These are phyloP conservation scores for Aplysia californica DNA, from an alignment of 1,140 invertebrate species.

Conservation along the genomic window DNA sequence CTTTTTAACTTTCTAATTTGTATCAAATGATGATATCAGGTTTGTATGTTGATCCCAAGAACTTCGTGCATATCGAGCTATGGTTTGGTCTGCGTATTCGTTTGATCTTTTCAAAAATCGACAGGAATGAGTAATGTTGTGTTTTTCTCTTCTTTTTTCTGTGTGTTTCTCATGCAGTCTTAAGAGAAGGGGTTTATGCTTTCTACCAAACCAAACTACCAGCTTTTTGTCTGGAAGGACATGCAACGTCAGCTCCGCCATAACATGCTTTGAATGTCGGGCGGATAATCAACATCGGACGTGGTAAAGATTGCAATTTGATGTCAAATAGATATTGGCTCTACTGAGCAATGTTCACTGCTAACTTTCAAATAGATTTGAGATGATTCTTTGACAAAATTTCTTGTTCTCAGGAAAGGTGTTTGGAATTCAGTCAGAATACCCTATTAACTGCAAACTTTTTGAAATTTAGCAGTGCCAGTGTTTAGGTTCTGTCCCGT, in stretches of 20 bases:
- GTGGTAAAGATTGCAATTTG: constrained; percentile 22
- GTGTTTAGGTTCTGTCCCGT: neutral
- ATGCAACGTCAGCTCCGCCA: constrained; percentile 16
- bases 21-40: too few species aligned
- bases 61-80: too few species aligned
- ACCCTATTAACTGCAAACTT: neutral
- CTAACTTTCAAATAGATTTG: constrained; percentile 4
- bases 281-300: constrained; percentile 14
- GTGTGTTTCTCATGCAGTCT: constrained; percentile 28
- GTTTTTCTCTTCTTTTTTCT: constrained; percentile 29
- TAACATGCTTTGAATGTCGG: constrained; percentile 22
- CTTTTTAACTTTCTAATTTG: too few species aligned
- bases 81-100: too few species aligned
- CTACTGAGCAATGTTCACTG: constrained; percentile 2
- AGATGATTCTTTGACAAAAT: neutral
- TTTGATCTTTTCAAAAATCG: too few species aligned
- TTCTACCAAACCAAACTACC: constrained; percentile 25
- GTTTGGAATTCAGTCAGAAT: neutral
- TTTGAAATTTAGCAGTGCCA: neutral
- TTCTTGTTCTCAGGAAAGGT: neutral
- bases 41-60: too few species aligned
- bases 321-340: constrained; percentile 6
- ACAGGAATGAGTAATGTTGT: constrained; percentile 32
- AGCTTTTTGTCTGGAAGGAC: constrained; percentile 22
- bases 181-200: constrained; percentile 25